A percentile compares a stretch with the other conserved stretches of the same genome.
phyloP scores from a whole-genome alignment of 2,113 vertebrate species.

The Xiphophorus hellerii region DNA sequence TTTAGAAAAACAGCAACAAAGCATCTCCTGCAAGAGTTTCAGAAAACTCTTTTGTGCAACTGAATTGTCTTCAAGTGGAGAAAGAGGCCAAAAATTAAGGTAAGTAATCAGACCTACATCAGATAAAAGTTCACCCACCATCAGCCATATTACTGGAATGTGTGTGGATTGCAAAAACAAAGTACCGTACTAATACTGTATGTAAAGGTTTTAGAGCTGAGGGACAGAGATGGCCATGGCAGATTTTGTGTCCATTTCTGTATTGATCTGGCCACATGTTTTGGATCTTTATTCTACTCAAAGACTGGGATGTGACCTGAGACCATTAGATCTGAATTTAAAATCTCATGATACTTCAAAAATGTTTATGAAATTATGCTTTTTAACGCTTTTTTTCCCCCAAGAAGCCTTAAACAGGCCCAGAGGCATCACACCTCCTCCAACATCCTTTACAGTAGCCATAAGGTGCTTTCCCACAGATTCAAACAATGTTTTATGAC shows the following conservation, averaged over 20 bases:
- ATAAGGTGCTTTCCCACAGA: not conserved
- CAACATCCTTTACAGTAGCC: no score
- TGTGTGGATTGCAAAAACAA: not conserved
- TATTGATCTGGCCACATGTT: no score
- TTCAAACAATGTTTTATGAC: not conserved
- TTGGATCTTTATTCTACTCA: no score
- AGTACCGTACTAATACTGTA: no score
- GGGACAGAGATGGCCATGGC: no score
- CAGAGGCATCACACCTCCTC: not conserved
- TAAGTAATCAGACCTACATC: not conserved
- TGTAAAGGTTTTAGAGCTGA: no score
- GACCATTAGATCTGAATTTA: not conserved
- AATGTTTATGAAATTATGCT: not conserved
- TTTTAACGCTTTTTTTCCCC: not conserved
- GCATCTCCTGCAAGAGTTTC: not conserved
- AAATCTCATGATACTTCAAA: not conserved
- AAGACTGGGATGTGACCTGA: not conserved
- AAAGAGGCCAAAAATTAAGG: not conserved
- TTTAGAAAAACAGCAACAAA: not conserved
- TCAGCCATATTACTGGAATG: conserved; percentile 9
- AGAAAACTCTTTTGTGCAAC: not conserved
- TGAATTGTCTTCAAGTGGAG: no score
- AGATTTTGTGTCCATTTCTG: no score
- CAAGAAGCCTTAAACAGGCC: not conserved
- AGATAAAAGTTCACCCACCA: conserved; percentile 1